Conservation (phyloP, 2,797 vertebrate species). For the Perodicticus potto region DNA sequence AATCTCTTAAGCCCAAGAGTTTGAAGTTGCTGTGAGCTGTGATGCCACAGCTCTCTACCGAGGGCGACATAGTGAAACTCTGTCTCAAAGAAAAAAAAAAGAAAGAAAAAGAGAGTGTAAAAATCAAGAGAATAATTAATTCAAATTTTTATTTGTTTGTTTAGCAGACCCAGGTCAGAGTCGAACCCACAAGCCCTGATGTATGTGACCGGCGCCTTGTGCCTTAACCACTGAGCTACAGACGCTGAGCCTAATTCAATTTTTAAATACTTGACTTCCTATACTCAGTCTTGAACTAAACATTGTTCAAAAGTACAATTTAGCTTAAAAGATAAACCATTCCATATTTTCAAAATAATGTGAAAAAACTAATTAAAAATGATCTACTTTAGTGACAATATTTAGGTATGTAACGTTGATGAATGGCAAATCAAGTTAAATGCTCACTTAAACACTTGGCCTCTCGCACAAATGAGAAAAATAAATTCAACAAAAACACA, state of each 20-base stretch:
- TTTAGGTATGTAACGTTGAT: neutral
- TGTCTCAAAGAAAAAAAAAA: no score
- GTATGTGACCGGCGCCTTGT: no score
- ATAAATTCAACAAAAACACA: neutral
- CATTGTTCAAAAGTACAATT: neutral
- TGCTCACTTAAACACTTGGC: neutral
- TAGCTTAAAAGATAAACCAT: constrained; percentile 38
- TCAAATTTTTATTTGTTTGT: no score
- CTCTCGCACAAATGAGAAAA: neutral
- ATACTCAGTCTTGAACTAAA: neutral
- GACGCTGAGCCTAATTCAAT: neutral
- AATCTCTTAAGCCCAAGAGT: no score
- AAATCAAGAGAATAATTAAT: no score
- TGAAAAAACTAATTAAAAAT: neutral
- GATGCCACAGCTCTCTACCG: no score
- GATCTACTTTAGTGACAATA: neutral
- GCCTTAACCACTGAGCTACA: no score
- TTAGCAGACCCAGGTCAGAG: no score
- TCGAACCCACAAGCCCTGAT: no score
- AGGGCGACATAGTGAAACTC: no score
- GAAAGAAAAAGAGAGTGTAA: no score
- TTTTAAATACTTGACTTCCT: neutral
- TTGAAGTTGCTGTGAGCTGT: no score
- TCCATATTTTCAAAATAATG: constrained; percentile 41
- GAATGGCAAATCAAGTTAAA: neutral